Evolutionary conservation across 2,797 vertebrate species (phyloP), one percentile per base, ranked within the genome.

Genomic region (Nyctalus aviator): DNA sequence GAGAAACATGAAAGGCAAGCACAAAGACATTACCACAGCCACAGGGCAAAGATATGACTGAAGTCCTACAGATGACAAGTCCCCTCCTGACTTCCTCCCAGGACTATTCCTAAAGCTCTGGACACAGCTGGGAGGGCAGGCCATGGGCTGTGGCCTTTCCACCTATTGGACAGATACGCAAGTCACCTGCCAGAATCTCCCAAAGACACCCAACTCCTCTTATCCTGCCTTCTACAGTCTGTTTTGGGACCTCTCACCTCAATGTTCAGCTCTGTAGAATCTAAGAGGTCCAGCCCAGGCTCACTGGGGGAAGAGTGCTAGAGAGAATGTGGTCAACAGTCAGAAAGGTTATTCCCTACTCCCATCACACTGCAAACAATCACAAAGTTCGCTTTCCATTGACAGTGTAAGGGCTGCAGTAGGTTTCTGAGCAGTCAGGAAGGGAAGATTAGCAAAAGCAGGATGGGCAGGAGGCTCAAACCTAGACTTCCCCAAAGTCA

Each of bases 211-310:
- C 6, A 32, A 73, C 2, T 57, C 21, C 32, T 44, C 27, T 32
- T 77, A 41, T 18, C 8, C 23, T 48, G 23, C 44, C 44, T 8
- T 68, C 73, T 41, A 18, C 21, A 46, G 85, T 18, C 50, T 17
- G 17, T 75, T 64, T n/a, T 55, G 41, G 46, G 71, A 25, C 81
- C 1, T 20, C 97, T 96, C 69, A 97, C 98, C 92, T 98, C 94
- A 0, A 83, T 84, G 69, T 95, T 96, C 32, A 97, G 86, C 23
- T 98, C 97, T 62, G 94, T 93, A 12, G 97, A 99, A 32, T 98
- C 98, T 86, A 99, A 98, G 48, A 99, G 98, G 90, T 99, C 98
- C 55, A 98, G 98, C 18, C 98, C 94, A 84, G 97, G 93, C 75
- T 98, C 98, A 84, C 96, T 79, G 21, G 98, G 81, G 84, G 73